Base-by-base conservation (phyloP, 2,797 vertebrate species). In the Phoeniculus purpureus region DNA sequence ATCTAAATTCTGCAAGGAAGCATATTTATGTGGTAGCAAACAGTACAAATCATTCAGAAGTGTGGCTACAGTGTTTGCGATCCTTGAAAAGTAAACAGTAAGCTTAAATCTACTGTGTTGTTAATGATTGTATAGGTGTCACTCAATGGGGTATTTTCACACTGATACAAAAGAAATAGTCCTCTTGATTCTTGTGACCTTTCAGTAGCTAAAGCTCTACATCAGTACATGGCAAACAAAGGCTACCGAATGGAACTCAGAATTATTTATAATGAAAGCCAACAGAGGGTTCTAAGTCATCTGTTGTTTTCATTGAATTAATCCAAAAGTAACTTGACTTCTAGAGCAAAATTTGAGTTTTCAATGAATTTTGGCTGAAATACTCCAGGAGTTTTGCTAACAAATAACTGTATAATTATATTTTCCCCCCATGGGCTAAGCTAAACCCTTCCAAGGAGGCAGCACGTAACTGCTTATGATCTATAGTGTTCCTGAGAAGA, bases 1-100 rank as follows among this genome's bases (percentile, higher is more conserved):
- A 85, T 94, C 86, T 92, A 65, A 78, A 94, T 90, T 93, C 86
- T 90, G 83, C 64, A 79, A 82, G 61, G 85, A 79, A 88, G 72
- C 65, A 23, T 82, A 81, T 92, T 94, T 94, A 92, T 87, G 32
- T 88, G 27, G 65, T 27, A 68, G 48, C 14, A 58, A 92, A 88
- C 59, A 58, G 61, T 62, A 68, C 52, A 70, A 85, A 82, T 50
- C 78, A 88, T 68, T 74, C 75, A 88, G 55, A 80, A 84, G 25
- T 17, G 31, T 60, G 58, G 66, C 32, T 82, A 54, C 32, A 50
- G 59, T 50, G 81, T 75, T 86, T 61, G 64, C 29, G 59, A 62
- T 80, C 55, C 60, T 67, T 74, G 56, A 23, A 85, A 81, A 58
- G 25, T 29, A 79, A 83, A 80, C 77, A 93, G 81, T 66, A 62